A percentile compares a stretch with the other conserved stretches of the same genome.
Conservation (phyloP, 1,140 invertebrate species). For the Tachypleus tridentatus region DNA sequence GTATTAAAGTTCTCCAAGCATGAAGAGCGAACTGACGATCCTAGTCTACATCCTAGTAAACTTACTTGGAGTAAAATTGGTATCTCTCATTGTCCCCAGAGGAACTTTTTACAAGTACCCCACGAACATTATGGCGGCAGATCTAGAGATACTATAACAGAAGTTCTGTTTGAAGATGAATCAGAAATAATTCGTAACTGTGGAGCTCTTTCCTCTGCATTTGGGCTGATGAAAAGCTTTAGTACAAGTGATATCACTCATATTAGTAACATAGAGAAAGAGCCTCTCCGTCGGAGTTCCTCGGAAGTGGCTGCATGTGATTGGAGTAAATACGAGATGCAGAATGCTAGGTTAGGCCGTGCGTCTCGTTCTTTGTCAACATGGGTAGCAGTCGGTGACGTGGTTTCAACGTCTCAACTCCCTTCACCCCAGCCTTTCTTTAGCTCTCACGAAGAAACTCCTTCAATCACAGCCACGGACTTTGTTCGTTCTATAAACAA, state of each 20-base stretch:
- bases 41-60: too few relatives aligned
- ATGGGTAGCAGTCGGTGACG: constrained; percentile 66
- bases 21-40: too few relatives aligned
- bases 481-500: constrained; percentile 67
- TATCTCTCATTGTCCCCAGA: too few relatives aligned
- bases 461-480: constrained; percentile 53
- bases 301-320: constrained; percentile 12
- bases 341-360: constrained; percentile 39
- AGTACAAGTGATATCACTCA: constrained; percentile 54
- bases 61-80: too few relatives aligned
- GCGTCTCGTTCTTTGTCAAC: constrained; percentile 69
- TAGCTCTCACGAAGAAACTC: constrained; percentile 17
- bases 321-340: constrained; percentile 8
- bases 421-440: constrained; percentile 49
- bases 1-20: background rate
- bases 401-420: constrained; percentile 53
- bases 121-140: too few relatives aligned
- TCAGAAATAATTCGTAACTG: constrained; percentile 62
- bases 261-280: constrained; percentile 3
- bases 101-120: too few relatives aligned
- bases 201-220: constrained; percentile 42
- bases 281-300: constrained; percentile 11
- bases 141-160: background rate
- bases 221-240: constrained; percentile 65
- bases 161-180: constrained; percentile 58